These are phyloP conservation scores for Cylas formicarius DNA, from an alignment of 1,140 invertebrate genomes.

Conservation along the genomic window DNA sequence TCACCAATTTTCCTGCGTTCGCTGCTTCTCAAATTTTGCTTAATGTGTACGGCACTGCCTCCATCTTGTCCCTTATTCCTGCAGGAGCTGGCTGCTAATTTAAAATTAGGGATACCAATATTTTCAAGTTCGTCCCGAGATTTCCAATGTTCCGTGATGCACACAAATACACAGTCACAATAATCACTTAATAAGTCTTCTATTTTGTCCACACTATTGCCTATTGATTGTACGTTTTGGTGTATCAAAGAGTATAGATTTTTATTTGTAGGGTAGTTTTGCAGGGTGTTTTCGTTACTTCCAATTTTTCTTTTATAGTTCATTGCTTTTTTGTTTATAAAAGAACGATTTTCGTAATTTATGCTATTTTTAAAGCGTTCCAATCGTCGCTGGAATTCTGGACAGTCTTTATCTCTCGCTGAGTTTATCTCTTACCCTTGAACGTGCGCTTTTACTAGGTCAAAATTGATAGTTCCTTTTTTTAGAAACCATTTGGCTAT, in stretches of 20 bases:
- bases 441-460: slow-evolving; percentile 13
- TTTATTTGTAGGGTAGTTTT: neutral
- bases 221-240: slow-evolving; percentile 22
- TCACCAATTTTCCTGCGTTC: too few species aligned
- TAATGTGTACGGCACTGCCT: too few species aligned
- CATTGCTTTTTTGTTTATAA: slow-evolving; percentile 2
- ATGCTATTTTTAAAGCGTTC: slow-evolving; percentile 3
- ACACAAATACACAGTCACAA: slow-evolving; percentile 12
- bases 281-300: too few species aligned
- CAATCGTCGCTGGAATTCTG: slow-evolving; percentile 6
- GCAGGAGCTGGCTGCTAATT: slow-evolving; percentile 17
- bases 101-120: slow-evolving; percentile 14
- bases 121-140: slow-evolving; percentile 12
- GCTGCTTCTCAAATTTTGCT: too few species aligned
- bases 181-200: slow-evolving; percentile 10
- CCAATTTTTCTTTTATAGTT: too few species aligned
- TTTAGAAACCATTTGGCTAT: slow-evolving; percentile 18
- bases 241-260: slow-evolving; percentile 19
- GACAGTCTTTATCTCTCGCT: slow-evolving; percentile 7
- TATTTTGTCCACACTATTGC: slow-evolving; percentile 11
- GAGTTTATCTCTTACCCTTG: slow-evolving; percentile 5
- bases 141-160: slow-evolving; percentile 23
- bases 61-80: slow-evolving; percentile 17
- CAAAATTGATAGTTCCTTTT: slow-evolving; percentile 11
- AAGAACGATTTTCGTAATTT: slow-evolving; percentile 5